Evolutionary conservation across 2,888 invertebrate genomes (phyloP).

Genomic region (Schizotus pectinicornis): DNA sequence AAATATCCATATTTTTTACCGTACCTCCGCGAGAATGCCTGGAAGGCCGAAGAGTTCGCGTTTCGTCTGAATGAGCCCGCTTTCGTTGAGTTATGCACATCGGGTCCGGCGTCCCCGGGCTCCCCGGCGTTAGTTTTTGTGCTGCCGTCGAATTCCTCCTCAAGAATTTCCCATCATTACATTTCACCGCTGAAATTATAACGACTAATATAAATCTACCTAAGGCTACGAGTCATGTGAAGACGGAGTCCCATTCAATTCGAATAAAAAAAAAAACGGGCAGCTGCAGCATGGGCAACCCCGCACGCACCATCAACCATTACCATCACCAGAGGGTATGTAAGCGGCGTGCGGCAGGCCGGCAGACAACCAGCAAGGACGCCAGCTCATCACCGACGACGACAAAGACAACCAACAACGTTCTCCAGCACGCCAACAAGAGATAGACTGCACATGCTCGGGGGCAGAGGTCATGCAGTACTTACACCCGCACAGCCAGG

Average conservation of each 20-base stretch:
- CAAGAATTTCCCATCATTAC: not conserved
- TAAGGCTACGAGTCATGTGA: conserved; percentile 22
- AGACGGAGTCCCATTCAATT: conserved; percentile 17
- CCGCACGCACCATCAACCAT: conserved; percentile 42
- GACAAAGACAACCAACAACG: conserved; percentile 19
- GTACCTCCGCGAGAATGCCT: no score
- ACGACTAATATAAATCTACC: conserved; percentile 31
- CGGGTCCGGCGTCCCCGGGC: no score
- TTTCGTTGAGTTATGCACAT: no score
- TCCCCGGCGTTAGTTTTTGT: no score
- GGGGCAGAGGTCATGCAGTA: conserved; percentile 40
- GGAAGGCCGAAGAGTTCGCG: no score
- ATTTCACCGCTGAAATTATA: conserved; percentile 22
- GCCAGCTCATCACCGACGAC: conserved; percentile 22
- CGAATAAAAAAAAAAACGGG: conserved; percentile 32
- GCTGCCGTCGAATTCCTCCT: conserved; percentile 1
- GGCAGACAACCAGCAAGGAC: conserved; percentile 20
- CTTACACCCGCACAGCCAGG: conserved; percentile 41
- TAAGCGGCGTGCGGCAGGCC: conserved; percentile 31
- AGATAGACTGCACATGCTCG: conserved; percentile 29
- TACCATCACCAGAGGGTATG: conserved; percentile 33
- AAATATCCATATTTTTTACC: no score
- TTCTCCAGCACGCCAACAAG: conserved; percentile 16
- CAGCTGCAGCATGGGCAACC: conserved; percentile 40
- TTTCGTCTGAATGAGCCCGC: no score